Evolutionary conservation across 53 echinoderm and acorn worm species (phyloP).

Genomic region (Actinopyga echinites): DNA sequence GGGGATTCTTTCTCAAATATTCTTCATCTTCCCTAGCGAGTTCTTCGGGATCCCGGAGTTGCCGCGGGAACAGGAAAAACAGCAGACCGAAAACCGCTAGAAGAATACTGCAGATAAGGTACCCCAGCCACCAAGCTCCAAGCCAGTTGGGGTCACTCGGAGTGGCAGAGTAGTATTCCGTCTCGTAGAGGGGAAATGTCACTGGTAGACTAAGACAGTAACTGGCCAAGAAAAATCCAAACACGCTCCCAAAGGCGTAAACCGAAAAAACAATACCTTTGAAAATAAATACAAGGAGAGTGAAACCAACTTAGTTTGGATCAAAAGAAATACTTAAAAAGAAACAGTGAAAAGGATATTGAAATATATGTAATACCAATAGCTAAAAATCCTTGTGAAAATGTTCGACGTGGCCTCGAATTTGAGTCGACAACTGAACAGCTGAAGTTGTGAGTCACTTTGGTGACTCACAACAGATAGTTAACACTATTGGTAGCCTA

Average conservation of each 20-base stretch:
- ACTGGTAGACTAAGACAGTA: constrained; percentile 26
- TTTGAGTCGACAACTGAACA: too few species aligned
- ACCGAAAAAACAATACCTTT: constrained; percentile 27
- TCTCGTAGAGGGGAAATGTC: constrained; percentile 10
- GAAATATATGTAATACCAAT: too few species aligned
- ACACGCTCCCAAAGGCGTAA: constrained; percentile 19
- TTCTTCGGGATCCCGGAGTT: constrained; percentile 7
- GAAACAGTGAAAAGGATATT: too few species aligned
- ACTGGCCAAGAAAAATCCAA: constrained; percentile 34
- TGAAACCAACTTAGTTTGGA: too few species aligned
- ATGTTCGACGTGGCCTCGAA: too few species aligned
- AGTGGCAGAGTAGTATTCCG: constrained; percentile 4
- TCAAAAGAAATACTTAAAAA: too few species aligned
- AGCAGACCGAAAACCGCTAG: not conserved
- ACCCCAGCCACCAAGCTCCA: constrained; percentile 37
- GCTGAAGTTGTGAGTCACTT: too few species aligned
- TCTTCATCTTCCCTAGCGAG: not conserved
- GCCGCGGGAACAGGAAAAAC: constrained; percentile 26
- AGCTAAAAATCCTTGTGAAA: too few species aligned
- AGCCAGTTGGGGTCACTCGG: constrained; percentile 31
- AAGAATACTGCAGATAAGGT: constrained; percentile 10
- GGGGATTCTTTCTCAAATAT: constrained; percentile 2
- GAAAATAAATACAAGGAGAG: not conserved
- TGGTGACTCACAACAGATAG: too few species aligned
- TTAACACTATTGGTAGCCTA: too few species aligned